These are phyloP conservation scores for Champsocephalus esox DNA, from an alignment of 2,797 vertebrate species.

Conservation along the genomic window DNA sequence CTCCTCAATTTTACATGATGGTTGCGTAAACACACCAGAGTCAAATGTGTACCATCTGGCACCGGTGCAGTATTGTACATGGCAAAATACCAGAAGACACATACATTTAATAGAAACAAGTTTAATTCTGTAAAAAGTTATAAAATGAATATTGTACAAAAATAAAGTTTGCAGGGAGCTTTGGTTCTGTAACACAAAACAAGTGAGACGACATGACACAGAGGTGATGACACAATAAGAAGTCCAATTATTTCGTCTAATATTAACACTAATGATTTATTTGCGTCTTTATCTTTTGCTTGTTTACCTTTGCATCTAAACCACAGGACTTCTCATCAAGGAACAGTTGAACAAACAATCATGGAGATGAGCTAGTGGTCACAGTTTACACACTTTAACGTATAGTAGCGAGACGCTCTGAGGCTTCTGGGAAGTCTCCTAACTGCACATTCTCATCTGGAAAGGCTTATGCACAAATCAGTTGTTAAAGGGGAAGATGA, in stretches of 20 bases:
- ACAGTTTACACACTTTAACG: slow-evolving; percentile 56
- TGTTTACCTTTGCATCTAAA: slow-evolving; percentile 11
- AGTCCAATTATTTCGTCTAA: slow-evolving; percentile 57
- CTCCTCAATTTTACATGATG: slow-evolving; percentile 45
- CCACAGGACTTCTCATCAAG: slow-evolving; percentile 31
- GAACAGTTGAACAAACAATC: slow-evolving; percentile 52
- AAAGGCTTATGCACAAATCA: slow-evolving; percentile 70
- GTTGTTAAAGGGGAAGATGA: slow-evolving; percentile 74
- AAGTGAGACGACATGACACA: slow-evolving; percentile 88
- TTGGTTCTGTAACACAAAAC: slow-evolving; percentile 99
- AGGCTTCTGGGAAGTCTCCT: slow-evolving; percentile 74
- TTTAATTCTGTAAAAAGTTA: slow-evolving; percentile 99
- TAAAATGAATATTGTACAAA: slow-evolving; percentile 99
- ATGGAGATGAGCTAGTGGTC: slow-evolving; percentile 54
- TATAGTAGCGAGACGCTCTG: slow-evolving; percentile 39
- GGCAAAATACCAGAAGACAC: slow-evolving; percentile 65
- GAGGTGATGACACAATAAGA: slow-evolving; percentile 85
- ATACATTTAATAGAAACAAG: slow-evolving; percentile 91
- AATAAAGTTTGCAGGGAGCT: slow-evolving; percentile 99
- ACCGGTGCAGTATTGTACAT: slow-evolving; percentile 1
- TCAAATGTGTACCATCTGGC: slow-evolving; percentile 59
- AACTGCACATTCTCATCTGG: slow-evolving; percentile 75
- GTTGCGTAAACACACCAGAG: slow-evolving; percentile 52
- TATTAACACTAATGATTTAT: slow-evolving; percentile 84
- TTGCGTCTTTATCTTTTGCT: slow-evolving; percentile 59